Conservation (phyloP, 2,113 vertebrate genomes). For the Panthera uncia region DNA sequence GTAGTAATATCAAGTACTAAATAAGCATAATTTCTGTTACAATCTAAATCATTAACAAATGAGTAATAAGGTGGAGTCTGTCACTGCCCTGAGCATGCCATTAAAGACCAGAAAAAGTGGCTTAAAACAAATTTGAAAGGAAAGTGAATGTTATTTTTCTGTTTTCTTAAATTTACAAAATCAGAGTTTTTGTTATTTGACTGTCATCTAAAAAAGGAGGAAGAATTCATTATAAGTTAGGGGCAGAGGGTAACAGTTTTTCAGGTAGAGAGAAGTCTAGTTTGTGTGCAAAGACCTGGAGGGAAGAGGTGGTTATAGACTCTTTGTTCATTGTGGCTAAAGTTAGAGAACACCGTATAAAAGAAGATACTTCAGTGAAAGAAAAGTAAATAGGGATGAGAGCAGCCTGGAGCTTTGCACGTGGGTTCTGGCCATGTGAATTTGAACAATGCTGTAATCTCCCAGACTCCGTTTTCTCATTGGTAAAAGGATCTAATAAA, state of each 20-base stretch:
- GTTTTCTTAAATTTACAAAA: not conserved
- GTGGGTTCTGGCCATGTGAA: not conserved
- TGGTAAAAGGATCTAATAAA: not conserved
- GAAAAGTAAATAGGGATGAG: not conserved
- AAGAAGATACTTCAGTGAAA: not conserved
- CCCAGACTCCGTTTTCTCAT: not conserved
- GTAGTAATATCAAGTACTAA: not conserved
- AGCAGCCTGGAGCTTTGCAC: not conserved
- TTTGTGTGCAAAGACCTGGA: not conserved
- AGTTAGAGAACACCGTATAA: not conserved
- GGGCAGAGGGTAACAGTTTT: not conserved
- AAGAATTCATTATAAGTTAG: not conserved
- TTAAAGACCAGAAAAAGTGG: not conserved
- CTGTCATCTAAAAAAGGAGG: not conserved
- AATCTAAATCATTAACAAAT: constrained; percentile 1
- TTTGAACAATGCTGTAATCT: not conserved
- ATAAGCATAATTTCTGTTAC: not conserved
- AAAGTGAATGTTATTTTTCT: not conserved
- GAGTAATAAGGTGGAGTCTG: not conserved
- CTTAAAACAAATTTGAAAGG: constrained; percentile 27
- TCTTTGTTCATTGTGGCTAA: not conserved
- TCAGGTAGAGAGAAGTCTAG: not conserved
- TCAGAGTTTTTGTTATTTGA: not conserved
- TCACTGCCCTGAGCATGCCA: not conserved
- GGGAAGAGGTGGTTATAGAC: not conserved